Conservation (phyloP, 2,888 invertebrate species). For the Drosophila atripex region DNA sequence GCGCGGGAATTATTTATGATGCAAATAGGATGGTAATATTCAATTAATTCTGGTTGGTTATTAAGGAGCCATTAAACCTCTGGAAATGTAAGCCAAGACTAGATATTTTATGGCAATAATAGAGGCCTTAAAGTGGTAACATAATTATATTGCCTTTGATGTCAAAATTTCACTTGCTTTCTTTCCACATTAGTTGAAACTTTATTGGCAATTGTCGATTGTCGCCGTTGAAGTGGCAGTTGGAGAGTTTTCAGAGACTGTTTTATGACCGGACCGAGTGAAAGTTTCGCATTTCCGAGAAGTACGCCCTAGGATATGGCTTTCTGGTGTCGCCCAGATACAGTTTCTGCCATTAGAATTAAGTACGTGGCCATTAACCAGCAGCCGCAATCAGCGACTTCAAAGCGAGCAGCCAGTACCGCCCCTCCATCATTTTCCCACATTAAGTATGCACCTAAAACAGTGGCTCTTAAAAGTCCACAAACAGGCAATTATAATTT, state of each 20-base stretch:
- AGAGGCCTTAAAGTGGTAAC: no score
- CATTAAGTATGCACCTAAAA: conserved; percentile 34
- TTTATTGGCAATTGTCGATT: conserved; percentile 73
- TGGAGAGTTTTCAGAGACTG: not conserved
- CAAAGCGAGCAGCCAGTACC: conserved; percentile 33
- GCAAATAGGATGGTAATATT: not conserved
- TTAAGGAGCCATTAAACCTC: no score
- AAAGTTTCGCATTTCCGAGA: conserved; percentile 69
- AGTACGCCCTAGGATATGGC: conserved; percentile 42
- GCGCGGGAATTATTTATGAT: not conserved
- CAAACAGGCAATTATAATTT: not conserved
- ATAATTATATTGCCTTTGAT: no score
- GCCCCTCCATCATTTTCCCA: conserved; percentile 62
- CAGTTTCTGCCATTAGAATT: conserved; percentile 55
- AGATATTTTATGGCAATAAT: no score
- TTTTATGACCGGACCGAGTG: conserved; percentile 56
- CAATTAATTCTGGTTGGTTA: no score
- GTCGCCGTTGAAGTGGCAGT: conserved; percentile 24
- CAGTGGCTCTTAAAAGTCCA: not conserved
- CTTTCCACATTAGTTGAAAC: conserved; percentile 65
- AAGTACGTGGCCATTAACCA: conserved; percentile 55
- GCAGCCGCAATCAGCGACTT: conserved; percentile 2
- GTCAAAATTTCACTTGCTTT: no score
- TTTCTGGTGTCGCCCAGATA: conserved; percentile 11
- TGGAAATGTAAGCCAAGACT: no score